Percentiles rank a stretch among this genome's conserved stretches.
Evolutionary conservation across 2,888 invertebrate species (phyloP).

Genomic region (Neoitamus cyanurus): DNA sequence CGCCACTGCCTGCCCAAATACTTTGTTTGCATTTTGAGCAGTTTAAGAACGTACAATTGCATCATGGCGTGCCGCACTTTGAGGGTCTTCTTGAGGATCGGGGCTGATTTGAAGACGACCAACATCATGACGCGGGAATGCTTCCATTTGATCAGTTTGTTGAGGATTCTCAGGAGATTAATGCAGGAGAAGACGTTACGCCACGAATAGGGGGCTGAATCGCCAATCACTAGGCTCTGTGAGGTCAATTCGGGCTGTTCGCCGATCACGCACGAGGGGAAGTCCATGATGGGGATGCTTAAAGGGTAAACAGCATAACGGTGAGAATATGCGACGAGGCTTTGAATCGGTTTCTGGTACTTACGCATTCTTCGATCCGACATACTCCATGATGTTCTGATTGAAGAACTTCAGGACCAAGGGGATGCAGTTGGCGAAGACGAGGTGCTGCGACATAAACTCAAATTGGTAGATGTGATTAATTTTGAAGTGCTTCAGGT

Average conservation of each 20-base stretch:
- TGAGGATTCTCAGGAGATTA: constrained; percentile 93
- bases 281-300: constrained; percentile 91
- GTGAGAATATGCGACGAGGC: too few species aligned
- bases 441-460: constrained; percentile 97
- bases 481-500: constrained; percentile 95
- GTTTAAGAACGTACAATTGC: constrained; percentile 96
- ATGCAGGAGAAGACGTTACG: constrained; percentile 98
- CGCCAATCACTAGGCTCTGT: constrained; percentile 89
- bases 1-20: constrained; percentile 99
- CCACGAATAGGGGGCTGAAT: constrained; percentile 92
- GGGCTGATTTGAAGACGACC: constrained; percentile 99
- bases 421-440: constrained; percentile 99
- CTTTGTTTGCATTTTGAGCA: constrained; percentile 99
- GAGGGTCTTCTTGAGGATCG: constrained; percentile 94
- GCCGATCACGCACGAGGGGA: constrained; percentile 95
- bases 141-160: constrained; percentile 99
- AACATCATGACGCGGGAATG: constrained; percentile 99
- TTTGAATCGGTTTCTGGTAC: constrained; percentile 55
- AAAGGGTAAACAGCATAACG: too few species aligned
- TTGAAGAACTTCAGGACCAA: constrained; percentile 98
- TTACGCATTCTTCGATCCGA: constrained; percentile 90
- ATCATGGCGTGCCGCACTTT: constrained; percentile 96
- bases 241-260: constrained; percentile 93
- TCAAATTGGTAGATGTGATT: constrained; percentile 99
- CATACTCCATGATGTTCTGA: constrained; percentile 95